phyloP scores from a whole-genome alignment of 2,888 invertebrate genomes.

The Scaptomyza tumidula region DNA sequence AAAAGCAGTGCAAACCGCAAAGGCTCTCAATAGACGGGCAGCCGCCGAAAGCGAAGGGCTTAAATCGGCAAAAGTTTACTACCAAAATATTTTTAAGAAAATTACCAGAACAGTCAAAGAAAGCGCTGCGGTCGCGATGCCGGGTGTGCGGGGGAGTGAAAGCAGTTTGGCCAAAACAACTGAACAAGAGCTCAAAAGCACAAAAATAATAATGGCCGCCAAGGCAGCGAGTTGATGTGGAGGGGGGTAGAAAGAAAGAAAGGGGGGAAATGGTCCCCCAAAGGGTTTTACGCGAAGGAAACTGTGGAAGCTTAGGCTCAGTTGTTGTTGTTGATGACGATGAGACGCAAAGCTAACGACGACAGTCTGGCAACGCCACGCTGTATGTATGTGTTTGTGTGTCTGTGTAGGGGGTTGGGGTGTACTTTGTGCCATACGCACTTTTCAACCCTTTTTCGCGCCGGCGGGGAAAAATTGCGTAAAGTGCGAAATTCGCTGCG shows the following conservation, averaged over 20 bases:
- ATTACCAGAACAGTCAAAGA: constrained; percentile 66
- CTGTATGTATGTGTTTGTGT: constrained; percentile 12
- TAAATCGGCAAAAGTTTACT: constrained; percentile 73
- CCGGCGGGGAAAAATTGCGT: constrained; percentile 77
- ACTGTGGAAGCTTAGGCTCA: constrained; percentile 47
- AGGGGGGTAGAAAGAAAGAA: constrained; percentile 10
- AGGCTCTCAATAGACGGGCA: constrained; percentile 51
- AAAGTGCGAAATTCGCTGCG: constrained; percentile 69
- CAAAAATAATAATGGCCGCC: constrained; percentile 76
- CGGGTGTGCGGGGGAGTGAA: not conserved
- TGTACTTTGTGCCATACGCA: constrained; percentile 64
- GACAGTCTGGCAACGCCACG: constrained; percentile 70
- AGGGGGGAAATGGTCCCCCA: constrained; percentile 32
- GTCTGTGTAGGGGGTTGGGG: constrained; percentile 42
- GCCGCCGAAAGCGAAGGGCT: constrained; percentile 59
- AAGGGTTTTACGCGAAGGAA: constrained; percentile 47
- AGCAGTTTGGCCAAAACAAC: constrained; percentile 29
- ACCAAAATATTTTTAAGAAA: constrained; percentile 76
- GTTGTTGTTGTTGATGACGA: constrained; percentile 17
- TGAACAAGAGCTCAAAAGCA: constrained; percentile 55
- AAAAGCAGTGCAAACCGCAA: constrained; percentile 65
- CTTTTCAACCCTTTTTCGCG: constrained; percentile 77
- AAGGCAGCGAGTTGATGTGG: constrained; percentile 25
- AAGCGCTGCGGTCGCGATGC: constrained; percentile 20
- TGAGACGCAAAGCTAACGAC: constrained; percentile 36